Percentiles rank a stretch among this genome's conserved stretches.
phyloP scores from a whole-genome alignment of 2,797 vertebrate genomes.

The Perdix hodgsoniae region DNA sequence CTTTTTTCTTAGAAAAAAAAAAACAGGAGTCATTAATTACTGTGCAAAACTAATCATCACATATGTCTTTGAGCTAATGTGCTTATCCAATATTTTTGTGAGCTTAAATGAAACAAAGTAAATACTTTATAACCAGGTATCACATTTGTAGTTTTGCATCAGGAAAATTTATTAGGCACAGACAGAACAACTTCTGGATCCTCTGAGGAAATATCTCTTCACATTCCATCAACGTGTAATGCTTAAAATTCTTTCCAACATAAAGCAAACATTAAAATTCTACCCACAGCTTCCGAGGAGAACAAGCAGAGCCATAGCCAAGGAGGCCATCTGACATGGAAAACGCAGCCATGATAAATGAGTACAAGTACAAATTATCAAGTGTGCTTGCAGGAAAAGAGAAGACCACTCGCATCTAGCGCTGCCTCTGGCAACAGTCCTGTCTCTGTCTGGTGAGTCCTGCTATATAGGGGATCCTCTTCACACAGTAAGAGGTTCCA shows the following conservation, averaged over 20 bases:
- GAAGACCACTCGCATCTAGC: not conserved
- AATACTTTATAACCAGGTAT: not conserved
- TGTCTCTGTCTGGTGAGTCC: not conserved
- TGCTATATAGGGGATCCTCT: not conserved
- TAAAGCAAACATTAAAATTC: not conserved
- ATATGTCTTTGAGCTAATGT: not conserved
- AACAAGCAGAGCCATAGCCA: not conserved
- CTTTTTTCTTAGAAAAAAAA: not conserved
- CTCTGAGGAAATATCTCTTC: not conserved
- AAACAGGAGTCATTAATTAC: not conserved
- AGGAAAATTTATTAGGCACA: not conserved
- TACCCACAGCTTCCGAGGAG: not conserved
- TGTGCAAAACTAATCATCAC: not conserved
- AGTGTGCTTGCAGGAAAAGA: not conserved
- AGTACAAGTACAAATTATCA: not conserved
- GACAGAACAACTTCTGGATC: not conserved
- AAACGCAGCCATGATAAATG: not conserved
- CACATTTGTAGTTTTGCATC: conserved; percentile 1
- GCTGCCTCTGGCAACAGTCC: not conserved
- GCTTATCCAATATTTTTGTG: not conserved
- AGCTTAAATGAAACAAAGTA: not conserved
- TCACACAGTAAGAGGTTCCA: not conserved
- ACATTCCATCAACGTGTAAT: not conserved
- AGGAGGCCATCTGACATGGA: fast-evolving
- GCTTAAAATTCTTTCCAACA: not conserved